Evolutionary conservation across 2,113 vertebrate genomes (phyloP).

Genomic region (Mesocricetus auratus): DNA sequence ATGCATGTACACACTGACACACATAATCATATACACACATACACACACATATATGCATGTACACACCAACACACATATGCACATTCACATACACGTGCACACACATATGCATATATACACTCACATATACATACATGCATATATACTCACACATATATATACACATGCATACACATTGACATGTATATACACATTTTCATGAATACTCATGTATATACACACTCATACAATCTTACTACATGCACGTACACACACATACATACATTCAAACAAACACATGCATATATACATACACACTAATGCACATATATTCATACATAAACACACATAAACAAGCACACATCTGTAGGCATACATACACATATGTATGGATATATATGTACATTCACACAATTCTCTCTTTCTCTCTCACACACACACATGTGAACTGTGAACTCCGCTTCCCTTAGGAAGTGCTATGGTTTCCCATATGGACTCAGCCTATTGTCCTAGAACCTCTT

Average conservation of each 20-base stretch:
- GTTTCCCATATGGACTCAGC: neutral
- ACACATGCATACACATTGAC: neutral
- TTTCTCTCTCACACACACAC: neutral
- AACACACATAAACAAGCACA: neutral
- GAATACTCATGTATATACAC: too few relatives aligned
- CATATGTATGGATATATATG: neutral
- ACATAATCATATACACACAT: neutral
- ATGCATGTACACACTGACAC: accelerated
- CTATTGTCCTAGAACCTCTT: neutral
- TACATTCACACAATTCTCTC: neutral
- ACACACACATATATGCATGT: neutral
- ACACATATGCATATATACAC: neutral
- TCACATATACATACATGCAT: neutral
- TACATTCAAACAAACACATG: too few relatives aligned
- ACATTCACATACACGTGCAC: neutral
- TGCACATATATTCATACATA: neutral
- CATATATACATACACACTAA: neutral
- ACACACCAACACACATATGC: neutral
- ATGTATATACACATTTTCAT: too few relatives aligned
- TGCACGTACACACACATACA: neutral
- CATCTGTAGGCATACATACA: neutral
- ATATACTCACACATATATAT: neutral
- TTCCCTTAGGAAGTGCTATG: neutral
- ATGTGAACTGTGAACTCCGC: neutral
- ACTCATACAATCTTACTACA: neutral